These are phyloP conservation scores for Chymomyza procnemis DNA, from an alignment of 2,888 invertebrate species.

Conservation along the genomic window DNA sequence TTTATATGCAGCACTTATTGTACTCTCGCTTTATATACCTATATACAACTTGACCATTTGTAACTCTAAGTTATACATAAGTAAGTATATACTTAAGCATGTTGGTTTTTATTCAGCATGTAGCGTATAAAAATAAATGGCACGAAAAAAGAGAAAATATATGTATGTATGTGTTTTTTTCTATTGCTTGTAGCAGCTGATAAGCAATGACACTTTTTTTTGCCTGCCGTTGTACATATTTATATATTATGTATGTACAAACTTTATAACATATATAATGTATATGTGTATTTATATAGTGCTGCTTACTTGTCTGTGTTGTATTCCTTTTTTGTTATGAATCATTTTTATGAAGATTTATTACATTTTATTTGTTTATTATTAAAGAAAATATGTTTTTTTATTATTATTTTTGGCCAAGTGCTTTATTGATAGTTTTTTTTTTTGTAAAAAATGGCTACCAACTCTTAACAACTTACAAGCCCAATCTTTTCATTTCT, in stretches of 20 bases:
- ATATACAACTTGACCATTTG: conserved; percentile 5
- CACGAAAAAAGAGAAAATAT: conserved; percentile 51
- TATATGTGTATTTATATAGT: not conserved
- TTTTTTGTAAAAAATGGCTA: no score
- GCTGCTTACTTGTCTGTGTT: not conserved
- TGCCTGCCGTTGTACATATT: not conserved
- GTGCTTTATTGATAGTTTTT: no score
- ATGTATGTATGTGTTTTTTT: conserved; percentile 27
- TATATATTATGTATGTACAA: conserved; percentile 2
- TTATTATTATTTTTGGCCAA: not conserved
- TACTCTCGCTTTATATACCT: conserved; percentile 11
- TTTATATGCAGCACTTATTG: not conserved
- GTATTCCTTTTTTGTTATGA: not conserved
- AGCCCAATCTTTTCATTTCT: no score
- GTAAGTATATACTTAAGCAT: conserved; percentile 2
- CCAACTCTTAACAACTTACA: no score
- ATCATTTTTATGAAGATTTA: not conserved
- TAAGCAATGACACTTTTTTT: conserved; percentile 49
- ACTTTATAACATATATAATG: not conserved
- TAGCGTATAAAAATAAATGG: conserved; percentile 61
- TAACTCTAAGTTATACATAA: not conserved
- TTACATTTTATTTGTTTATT: not conserved
- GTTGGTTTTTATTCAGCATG: conserved; percentile 26
- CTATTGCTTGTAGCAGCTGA: conserved; percentile 57
- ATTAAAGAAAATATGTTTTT: not conserved